A percentile compares a stretch with the other conserved stretches of the same genome.
phyloP scores from a whole-genome alignment of 2,888 invertebrate genomes.

The Stenurella melanura region DNA sequence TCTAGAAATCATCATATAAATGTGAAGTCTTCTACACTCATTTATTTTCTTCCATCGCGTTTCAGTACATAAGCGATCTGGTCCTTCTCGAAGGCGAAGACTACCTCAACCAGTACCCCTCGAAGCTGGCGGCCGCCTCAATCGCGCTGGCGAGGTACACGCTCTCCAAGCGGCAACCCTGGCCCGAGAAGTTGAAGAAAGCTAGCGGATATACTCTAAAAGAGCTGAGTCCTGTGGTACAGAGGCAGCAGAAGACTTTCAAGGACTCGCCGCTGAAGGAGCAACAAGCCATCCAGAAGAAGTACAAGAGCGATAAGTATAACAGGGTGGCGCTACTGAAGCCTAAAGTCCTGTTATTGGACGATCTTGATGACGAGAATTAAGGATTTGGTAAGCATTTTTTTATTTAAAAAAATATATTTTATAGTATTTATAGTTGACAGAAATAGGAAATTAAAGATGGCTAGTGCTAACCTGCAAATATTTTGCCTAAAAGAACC shows the following conservation, averaged over 20 bases:
- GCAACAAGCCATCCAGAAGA: slow-evolving; percentile 76
- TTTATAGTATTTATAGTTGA: too few relatives aligned
- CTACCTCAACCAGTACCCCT: slow-evolving; percentile 67
- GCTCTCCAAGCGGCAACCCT: slow-evolving; percentile 67
- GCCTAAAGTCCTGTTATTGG: slow-evolving; percentile 58
- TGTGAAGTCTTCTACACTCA: background rate
- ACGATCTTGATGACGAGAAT: slow-evolving; percentile 49
- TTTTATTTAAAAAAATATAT: too few relatives aligned
- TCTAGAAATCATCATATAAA: background rate
- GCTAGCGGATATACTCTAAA: slow-evolving; percentile 74
- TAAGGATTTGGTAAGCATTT: background rate
- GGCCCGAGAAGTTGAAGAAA: slow-evolving; percentile 71
- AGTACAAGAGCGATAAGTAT: slow-evolving; percentile 73
- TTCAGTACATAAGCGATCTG: slow-evolving; percentile 68
- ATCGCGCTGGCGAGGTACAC: slow-evolving; percentile 65
- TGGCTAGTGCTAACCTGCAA: too few relatives aligned
- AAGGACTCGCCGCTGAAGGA: slow-evolving; percentile 72
- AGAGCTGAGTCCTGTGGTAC: slow-evolving; percentile 75
- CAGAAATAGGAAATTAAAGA: too few relatives aligned
- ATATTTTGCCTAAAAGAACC: too few relatives aligned
- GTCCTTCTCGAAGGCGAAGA: slow-evolving; percentile 68
- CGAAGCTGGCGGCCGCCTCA: slow-evolving; percentile 69
- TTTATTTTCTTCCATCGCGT: background rate
- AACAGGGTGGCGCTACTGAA: slow-evolving; percentile 63
- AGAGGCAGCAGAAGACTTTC: slow-evolving; percentile 74